Conservation (phyloP, 2,113 vertebrate genomes). For the Pontoporia blainvillei region DNA sequence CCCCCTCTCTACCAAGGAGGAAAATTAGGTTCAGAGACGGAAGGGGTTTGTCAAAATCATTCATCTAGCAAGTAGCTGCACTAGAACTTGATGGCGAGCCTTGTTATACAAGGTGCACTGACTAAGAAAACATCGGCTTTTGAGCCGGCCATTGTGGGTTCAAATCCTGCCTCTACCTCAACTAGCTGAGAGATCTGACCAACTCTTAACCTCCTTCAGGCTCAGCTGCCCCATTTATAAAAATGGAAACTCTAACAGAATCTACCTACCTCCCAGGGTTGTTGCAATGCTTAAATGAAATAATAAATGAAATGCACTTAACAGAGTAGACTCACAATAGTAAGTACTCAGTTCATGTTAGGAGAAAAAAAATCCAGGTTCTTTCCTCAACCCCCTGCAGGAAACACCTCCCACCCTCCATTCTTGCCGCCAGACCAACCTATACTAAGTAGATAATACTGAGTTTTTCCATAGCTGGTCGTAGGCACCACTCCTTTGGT, state of each 20-base stretch:
- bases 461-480: neutral
- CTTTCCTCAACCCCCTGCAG: neutral
- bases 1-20: neutral
- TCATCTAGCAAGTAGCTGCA: neutral
- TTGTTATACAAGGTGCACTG: neutral
- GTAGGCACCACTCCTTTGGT: neutral
- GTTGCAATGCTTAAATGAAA: neutral
- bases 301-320: neutral
- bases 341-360: neutral
- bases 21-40: neutral
- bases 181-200: neutral
- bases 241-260: neutral
- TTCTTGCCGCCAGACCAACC: neutral
- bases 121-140: neutral
- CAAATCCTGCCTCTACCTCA: neutral
- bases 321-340: neutral
- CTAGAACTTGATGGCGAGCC: neutral
- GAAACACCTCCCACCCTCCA: neutral
- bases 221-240: neutral
- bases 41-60: neutral
- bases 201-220: neutral
- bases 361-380: neutral
- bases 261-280: neutral
- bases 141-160: neutral
- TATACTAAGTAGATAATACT: neutral